phyloP scores from a whole-genome alignment of 2,888 invertebrate species.

The Trisateles emortualis region DNA sequence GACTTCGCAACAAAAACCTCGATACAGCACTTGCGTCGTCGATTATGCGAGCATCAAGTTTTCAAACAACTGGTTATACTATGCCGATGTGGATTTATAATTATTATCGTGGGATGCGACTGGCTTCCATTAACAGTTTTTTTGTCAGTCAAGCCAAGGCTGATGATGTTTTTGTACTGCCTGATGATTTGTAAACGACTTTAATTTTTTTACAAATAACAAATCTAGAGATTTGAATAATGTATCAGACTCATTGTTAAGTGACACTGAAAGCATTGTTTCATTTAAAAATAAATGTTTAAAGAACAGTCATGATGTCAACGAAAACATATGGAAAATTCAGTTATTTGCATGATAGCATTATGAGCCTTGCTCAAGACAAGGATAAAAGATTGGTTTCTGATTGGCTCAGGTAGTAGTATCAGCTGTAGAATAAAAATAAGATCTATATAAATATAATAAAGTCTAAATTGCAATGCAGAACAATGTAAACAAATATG shows the following conservation, averaged over 20 bases:
- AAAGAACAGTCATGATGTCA: slow-evolving; percentile 14
- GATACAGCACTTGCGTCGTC: slow-evolving; percentile 51
- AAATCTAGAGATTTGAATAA: slow-evolving; percentile 3
- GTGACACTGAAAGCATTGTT: background rate
- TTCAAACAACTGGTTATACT: slow-evolving; percentile 45
- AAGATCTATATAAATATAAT: slow-evolving; percentile 13
- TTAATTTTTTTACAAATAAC: background rate
- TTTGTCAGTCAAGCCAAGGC: slow-evolving; percentile 46
- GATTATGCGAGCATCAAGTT: slow-evolving; percentile 47
- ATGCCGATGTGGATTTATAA: slow-evolving; percentile 44
- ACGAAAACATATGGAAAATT: slow-evolving; percentile 11
- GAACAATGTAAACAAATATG: slow-evolving; percentile 19
- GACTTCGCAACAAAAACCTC: slow-evolving; percentile 59
- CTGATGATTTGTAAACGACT: slow-evolving; percentile 37
- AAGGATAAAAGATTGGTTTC: slow-evolving; percentile 4
- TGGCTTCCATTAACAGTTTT: slow-evolving; percentile 47
- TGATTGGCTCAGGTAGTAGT: slow-evolving; percentile 1
- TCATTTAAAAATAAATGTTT: background rate
- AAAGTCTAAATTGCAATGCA: slow-evolving; percentile 14
- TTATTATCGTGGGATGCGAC: slow-evolving; percentile 51
- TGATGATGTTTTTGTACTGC: slow-evolving; percentile 39
- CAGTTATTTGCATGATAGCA: slow-evolving; percentile 10
- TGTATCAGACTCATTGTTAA: background rate
- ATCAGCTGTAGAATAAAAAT: slow-evolving; percentile 7
- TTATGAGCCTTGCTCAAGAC: background rate